These are phyloP conservation scores for Nycticorax nycticorax DNA, from an alignment of 2,113 vertebrate species.

Conservation along the genomic window DNA sequence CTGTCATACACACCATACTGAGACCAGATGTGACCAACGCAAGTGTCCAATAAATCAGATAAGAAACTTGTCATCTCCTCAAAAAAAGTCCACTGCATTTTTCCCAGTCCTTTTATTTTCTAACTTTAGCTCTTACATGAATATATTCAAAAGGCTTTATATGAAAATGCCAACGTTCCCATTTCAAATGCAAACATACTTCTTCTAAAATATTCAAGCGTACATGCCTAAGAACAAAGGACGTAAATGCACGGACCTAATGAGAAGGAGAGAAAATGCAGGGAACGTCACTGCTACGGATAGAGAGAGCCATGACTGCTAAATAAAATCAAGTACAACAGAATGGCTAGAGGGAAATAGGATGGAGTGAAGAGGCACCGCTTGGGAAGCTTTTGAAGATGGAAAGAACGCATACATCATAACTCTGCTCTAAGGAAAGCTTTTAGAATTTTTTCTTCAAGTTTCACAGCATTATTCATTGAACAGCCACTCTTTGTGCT, in stretches of 20 bases:
- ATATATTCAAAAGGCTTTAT: neutral
- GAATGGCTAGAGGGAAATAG: neutral
- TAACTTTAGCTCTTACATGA: neutral
- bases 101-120: neutral
- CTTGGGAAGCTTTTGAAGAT: neutral
- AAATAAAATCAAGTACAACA: neutral
- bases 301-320: neutral
- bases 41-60: neutral
- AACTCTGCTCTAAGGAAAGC: neutral
- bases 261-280: neutral
- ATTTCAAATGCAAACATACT: neutral
- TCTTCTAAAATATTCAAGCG: neutral
- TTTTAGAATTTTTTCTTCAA: neutral
- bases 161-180: neutral
- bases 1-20: neutral
- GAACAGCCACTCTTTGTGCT: neutral
- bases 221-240: rapidly evolving
- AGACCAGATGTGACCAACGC: neutral
- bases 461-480: neutral
- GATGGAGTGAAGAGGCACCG: neutral
- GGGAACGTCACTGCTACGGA: neutral
- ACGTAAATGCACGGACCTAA: neutral
- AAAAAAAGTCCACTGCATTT: neutral
- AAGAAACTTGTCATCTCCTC: neutral
- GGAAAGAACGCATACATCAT: neutral